These are phyloP conservation scores for Indicator maculatus DNA, from an alignment of 2,113 vertebrate species.

Conservation along the genomic window DNA sequence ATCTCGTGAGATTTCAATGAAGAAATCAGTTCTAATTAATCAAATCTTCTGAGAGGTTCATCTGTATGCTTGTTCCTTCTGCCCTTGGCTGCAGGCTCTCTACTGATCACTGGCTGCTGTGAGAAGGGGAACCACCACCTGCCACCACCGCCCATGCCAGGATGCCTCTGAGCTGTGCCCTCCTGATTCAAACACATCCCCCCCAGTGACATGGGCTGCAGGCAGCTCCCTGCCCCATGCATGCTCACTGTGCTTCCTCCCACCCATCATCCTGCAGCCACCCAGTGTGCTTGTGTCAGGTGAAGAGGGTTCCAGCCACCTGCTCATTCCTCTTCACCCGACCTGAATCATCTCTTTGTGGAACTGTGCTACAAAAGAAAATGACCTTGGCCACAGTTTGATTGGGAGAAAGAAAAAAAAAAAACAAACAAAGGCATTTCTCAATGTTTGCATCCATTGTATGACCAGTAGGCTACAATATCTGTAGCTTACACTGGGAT, in stretches of 20 bases:
- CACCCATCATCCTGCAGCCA: background rate
- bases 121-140: background rate
- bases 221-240: background rate
- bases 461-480: background rate
- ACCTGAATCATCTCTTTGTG: background rate
- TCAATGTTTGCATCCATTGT: background rate
- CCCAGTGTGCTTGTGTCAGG: rapidly evolving
- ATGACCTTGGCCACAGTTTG: rapidly evolving
- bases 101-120: rapidly evolving
- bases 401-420: background rate
- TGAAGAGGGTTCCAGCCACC: background rate
- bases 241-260: background rate
- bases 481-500: background rate
- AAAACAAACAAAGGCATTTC: background rate
- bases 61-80: background rate
- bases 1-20: background rate
- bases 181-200: background rate
- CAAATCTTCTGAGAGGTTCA: conserved; percentile 30
- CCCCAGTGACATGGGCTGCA: background rate
- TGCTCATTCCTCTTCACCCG: background rate
- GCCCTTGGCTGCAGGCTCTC: background rate
- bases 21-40: background rate
- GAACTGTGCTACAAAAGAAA: background rate
- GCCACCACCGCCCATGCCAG: background rate
- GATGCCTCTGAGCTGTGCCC: background rate